phyloP scores from a whole-genome alignment of 2,797 vertebrate genomes.

The Gambelia wislizenii region DNA sequence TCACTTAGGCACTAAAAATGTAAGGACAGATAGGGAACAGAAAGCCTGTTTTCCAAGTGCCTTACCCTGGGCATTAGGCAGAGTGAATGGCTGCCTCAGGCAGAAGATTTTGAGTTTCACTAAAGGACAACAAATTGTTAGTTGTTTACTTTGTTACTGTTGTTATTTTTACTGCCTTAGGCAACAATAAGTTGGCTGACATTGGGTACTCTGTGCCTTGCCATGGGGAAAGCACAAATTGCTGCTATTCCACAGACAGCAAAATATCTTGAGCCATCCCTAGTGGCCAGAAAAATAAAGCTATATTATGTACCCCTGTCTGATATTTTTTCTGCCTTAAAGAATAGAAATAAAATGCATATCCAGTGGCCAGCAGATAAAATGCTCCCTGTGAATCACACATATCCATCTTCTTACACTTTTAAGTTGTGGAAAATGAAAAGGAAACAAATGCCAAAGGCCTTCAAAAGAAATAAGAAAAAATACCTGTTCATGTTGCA shows the following conservation, averaged over 20 bases:
- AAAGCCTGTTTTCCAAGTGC: background rate
- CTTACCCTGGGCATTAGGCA: background rate
- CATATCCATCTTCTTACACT: background rate
- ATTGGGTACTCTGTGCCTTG: background rate
- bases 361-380: background rate
- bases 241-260: background rate
- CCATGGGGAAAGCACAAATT: background rate
- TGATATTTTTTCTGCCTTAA: slow-evolving; percentile 20
- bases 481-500: background rate
- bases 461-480: background rate
- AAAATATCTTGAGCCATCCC: background rate
- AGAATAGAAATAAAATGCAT: slow-evolving; percentile 26
- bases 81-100: background rate
- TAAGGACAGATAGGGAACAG: background rate
- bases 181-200: background rate
- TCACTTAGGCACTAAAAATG: background rate
- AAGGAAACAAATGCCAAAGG: background rate
- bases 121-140: background rate
- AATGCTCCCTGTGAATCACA: slow-evolving; percentile 27
- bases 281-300: background rate
- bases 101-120: background rate
- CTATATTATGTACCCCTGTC: background rate
- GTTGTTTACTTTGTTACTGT: background rate
- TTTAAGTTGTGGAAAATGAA: background rate
- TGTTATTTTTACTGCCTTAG: background rate